Conservation (phyloP, 2,888 invertebrate genomes). For the Ormyrus thymus region DNA sequence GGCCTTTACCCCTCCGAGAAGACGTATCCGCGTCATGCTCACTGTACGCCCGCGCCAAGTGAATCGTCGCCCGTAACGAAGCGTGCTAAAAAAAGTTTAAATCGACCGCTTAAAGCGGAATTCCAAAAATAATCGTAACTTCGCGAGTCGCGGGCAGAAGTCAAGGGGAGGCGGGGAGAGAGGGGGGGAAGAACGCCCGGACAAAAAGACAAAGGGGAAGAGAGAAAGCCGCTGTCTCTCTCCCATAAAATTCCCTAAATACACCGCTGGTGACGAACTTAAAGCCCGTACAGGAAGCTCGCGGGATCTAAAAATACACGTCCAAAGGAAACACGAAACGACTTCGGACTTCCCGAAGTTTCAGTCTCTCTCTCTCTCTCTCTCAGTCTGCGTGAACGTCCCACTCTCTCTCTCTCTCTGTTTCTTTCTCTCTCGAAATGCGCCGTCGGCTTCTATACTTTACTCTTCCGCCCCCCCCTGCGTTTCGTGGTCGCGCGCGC, state of each 20-base stretch:
- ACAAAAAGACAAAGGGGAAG: neutral
- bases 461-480: neutral
- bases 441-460: neutral
- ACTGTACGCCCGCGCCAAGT: neutral
- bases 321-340: conserved; percentile 22
- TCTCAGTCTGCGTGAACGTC: neutral
- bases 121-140: conserved; percentile 8
- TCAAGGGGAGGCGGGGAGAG: neutral
- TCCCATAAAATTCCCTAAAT: conserved; percentile 36
- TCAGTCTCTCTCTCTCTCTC: conserved; percentile 23
- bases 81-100: conserved; percentile 1
- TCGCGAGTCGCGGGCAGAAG: neutral
- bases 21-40: neutral
- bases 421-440: neutral
- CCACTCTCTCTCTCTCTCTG: conserved; percentile 15
- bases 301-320: conserved; percentile 35
- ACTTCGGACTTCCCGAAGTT: conserved; percentile 23
- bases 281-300: conserved; percentile 23
- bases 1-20: neutral
- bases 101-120: conserved; percentile 5
- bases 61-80: conserved; percentile 25
- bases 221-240: neutral
- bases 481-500: neutral
- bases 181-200: neutral
- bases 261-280: conserved; percentile 14